A percentile compares a stretch with the other conserved stretches of the same genome.
Conservation (phyloP, 1,140 invertebrate species). For the Amyelois transitella region DNA sequence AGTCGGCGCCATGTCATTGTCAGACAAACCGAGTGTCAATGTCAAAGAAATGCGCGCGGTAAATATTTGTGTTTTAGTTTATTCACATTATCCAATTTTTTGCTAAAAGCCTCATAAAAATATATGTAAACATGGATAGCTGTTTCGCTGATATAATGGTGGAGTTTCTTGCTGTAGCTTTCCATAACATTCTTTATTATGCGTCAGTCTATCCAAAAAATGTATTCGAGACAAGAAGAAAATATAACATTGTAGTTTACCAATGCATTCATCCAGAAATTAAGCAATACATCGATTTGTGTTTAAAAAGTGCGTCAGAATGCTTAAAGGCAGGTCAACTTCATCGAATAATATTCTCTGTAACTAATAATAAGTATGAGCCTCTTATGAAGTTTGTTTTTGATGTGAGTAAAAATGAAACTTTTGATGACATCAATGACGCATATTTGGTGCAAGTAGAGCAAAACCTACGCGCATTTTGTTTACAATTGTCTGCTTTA, state of each 20-base stretch:
- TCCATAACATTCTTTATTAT: conserved; percentile 76
- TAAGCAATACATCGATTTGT: conserved; percentile 75
- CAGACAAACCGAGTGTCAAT: too few species aligned
- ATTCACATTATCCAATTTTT: too few species aligned
- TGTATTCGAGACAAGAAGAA: conserved; percentile 76
- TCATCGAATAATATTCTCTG: conserved; percentile 65
- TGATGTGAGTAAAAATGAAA: conserved; percentile 56
- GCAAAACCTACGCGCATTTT: conserved; percentile 76
- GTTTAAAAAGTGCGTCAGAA: conserved; percentile 61
- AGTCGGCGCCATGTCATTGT: too few species aligned
- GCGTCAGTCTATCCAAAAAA: conserved; percentile 76
- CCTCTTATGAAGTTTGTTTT: conserved; percentile 76
- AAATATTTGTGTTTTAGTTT: too few species aligned
- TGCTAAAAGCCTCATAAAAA: too few species aligned
- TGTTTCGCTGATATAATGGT: conserved; percentile 55
- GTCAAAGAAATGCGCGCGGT: too few species aligned
- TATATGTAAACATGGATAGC: too few species aligned
- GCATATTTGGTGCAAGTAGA: conserved; percentile 77
- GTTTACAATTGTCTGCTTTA: conserved; percentile 72
- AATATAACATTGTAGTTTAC: conserved; percentile 75
- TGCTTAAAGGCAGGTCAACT: conserved; percentile 65
- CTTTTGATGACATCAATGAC: conserved; percentile 54
- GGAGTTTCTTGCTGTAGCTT: conserved; percentile 77
- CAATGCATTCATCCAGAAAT: conserved; percentile 77
- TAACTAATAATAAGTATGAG: conserved; percentile 40